Conservation (phyloP, 2,888 invertebrate genomes). For the Agonopterix arenella region DNA sequence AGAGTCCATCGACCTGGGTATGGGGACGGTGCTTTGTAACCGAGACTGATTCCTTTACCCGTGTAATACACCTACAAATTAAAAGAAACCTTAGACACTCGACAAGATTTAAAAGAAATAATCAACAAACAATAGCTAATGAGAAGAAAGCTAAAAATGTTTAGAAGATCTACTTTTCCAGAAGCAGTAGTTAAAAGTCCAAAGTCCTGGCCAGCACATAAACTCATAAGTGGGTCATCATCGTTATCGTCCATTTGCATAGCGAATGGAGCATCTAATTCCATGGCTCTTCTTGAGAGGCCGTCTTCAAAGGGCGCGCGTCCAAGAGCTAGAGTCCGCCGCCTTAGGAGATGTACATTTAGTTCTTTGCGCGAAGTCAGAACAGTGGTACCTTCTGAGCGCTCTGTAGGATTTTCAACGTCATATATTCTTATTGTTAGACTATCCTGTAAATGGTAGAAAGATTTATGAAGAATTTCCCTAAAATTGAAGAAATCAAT, state of each 20-base stretch:
- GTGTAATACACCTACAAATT: constrained; percentile 83
- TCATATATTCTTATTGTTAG: constrained; percentile 58
- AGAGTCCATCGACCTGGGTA: constrained; percentile 79
- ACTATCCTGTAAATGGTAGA: constrained; percentile 41
- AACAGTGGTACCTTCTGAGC: constrained; percentile 27
- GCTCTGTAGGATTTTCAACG: constrained; percentile 33
- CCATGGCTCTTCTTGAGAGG: constrained; percentile 34
- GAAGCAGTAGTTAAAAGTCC: constrained; percentile 88
- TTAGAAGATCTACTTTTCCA: constrained; percentile 83
- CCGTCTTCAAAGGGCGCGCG: constrained; percentile 59
- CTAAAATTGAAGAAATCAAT: background rate
- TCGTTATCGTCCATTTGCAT: constrained; percentile 77
- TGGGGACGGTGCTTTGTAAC: constrained; percentile 82
- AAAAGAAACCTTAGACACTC: no score
- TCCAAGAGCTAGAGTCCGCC: constrained; percentile 54
- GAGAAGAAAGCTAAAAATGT: constrained; percentile 2
- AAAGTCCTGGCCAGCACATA: constrained; percentile 94
- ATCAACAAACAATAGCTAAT: background rate
- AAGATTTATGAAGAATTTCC: background rate
- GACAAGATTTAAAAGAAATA: no score
- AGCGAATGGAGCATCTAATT: constrained; percentile 70
- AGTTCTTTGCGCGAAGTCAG: constrained; percentile 47
- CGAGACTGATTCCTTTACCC: constrained; percentile 91
- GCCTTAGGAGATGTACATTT: constrained; percentile 52
- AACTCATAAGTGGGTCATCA: constrained; percentile 87